phyloP scores from a whole-genome alignment of 92 coral and sea anemone species.

The Nematostella vectensis region DNA sequence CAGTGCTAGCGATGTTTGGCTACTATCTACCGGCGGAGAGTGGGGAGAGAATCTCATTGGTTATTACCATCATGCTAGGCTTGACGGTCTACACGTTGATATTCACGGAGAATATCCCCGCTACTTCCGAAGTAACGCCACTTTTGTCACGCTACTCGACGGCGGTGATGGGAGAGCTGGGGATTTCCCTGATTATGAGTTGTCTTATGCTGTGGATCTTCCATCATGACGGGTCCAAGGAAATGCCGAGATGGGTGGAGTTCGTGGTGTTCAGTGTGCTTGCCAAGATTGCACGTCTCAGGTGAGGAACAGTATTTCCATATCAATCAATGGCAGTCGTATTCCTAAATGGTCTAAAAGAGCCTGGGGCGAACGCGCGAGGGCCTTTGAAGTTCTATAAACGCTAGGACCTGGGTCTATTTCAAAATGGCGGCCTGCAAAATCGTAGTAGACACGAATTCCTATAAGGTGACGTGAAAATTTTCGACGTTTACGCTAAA shows the following conservation, averaged over 20 bases:
- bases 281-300: constrained; percentile 52
- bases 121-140: constrained; percentile 87
- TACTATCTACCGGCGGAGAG: constrained; percentile 83
- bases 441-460: no score
- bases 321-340: no score
- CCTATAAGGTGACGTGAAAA: no score
- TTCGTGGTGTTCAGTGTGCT: constrained; percentile 56
- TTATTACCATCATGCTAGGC: constrained; percentile 82
- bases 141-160: constrained; percentile 77
- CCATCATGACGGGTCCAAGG: constrained; percentile 54
- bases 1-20: constrained; percentile 67
- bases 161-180: constrained; percentile 68
- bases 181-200: constrained; percentile 59
- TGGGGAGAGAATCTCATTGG: constrained; percentile 88
- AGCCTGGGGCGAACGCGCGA: no score
- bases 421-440: no score
- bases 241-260: constrained; percentile 71
- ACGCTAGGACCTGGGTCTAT: no score
- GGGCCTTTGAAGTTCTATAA: no score
- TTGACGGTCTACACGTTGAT: constrained; percentile 81
- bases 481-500: no score
- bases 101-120: constrained; percentile 86
- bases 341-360: no score
- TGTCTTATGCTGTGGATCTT: constrained; percentile 61
- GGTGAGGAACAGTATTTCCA: constrained; percentile 10